phyloP scores from a whole-genome alignment of 2,888 invertebrate genomes.

The Rugalucina vietnamica region DNA sequence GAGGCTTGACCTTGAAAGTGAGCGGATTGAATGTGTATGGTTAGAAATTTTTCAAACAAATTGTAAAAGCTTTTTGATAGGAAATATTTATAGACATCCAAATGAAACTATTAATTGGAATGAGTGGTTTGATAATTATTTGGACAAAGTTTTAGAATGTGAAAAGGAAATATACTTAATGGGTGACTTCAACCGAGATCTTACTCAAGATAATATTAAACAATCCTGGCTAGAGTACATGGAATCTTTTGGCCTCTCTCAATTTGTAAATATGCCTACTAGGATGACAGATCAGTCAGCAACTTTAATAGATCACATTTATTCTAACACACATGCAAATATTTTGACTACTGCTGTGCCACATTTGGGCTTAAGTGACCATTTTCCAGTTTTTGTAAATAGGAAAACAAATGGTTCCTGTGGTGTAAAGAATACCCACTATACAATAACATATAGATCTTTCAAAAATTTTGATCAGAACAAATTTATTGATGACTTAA shows the following conservation, averaged over 20 bases:
- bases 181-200: background rate
- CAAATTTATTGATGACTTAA: too few species aligned
- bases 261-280: background rate
- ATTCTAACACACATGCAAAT: background rate
- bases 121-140: background rate
- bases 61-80: background rate
- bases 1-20: too few species aligned
- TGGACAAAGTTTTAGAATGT: background rate
- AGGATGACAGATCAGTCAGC: background rate
- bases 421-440: background rate
- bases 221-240: background rate
- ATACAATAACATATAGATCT: background rate
- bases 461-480: background rate
- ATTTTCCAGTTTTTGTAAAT: background rate
- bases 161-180: background rate
- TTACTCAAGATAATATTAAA: background rate
- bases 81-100: background rate
- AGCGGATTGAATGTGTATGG: too few species aligned
- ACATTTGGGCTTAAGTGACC: background rate
- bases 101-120: background rate
- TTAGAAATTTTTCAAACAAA: background rate
- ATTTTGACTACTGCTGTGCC: background rate
- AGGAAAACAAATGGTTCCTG: slow-evolving; percentile 3
- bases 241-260: background rate
- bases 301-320: background rate